phyloP scores from a whole-genome alignment of 2,888 invertebrate genomes.

The Pyrgus malvae region DNA sequence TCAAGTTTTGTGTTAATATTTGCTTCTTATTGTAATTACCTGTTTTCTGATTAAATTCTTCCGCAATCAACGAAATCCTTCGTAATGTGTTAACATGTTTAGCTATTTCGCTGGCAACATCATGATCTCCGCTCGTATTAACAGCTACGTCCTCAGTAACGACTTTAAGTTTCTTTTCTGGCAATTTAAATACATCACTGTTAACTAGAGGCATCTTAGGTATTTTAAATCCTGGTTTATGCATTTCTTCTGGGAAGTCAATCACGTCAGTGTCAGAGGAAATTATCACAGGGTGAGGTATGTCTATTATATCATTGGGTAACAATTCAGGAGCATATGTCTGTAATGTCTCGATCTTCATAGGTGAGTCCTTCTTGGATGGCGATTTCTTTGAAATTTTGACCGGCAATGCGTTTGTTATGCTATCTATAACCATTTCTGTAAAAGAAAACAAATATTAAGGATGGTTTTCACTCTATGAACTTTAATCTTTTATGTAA shows the following conservation, averaged over 20 bases:
- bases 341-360: conserved; percentile 58
- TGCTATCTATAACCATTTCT: conserved; percentile 66
- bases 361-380: conserved; percentile 50
- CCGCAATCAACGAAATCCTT: conserved; percentile 73
- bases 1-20: too few species aligned
- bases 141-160: conserved; percentile 52
- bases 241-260: conserved; percentile 34
- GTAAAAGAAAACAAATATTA: conserved; percentile 35
- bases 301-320: conserved; percentile 49
- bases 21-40: too few species aligned
- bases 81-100: conserved; percentile 64
- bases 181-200: conserved; percentile 59
- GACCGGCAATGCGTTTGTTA: conserved; percentile 65
- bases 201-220: conserved; percentile 69
- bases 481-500: not conserved
- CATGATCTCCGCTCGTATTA: conserved; percentile 58
- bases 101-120: conserved; percentile 63
- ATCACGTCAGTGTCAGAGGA: conserved; percentile 29
- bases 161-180: conserved; percentile 43
- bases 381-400: conserved; percentile 52
- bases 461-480: not conserved
- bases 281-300: conserved; percentile 33
- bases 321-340: conserved; percentile 60
- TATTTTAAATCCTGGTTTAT: conserved; percentile 49
- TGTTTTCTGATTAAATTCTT: conserved; percentile 75